A percentile compares a stretch with the other conserved stretches of the same genome.
Conservation (phyloP, 1,140 invertebrate genomes). For the Fopius arisanus region DNA sequence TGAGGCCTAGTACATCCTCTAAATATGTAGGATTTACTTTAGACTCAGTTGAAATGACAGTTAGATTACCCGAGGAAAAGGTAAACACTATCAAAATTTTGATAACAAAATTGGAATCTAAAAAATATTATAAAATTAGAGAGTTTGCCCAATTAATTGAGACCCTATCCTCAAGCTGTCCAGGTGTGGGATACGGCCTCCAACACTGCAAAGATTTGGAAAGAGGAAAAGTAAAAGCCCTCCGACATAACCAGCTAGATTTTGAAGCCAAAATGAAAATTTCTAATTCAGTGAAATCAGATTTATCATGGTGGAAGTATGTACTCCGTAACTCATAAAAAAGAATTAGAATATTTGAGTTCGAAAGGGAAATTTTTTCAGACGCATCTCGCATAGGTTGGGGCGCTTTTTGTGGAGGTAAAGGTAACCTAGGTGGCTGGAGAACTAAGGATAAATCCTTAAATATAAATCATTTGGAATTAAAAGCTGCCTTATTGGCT, state of each 20-base stretch:
- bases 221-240: background rate
- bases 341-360: background rate
- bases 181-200: conserved; percentile 31
- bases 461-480: conserved; percentile 16
- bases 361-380: conserved; percentile 18
- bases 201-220: conserved; percentile 32
- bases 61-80: background rate
- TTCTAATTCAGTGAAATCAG: background rate
- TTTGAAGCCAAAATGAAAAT: conserved; percentile 12
- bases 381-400: background rate
- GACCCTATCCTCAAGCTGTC: conserved; percentile 29
- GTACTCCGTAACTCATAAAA: background rate
- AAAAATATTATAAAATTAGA: conserved; percentile 27
- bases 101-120: conserved; percentile 4
- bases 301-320: conserved; percentile 8
- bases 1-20: conserved; percentile 1
- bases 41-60: background rate
- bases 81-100: background rate
- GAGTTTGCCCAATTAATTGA: conserved; percentile 34
- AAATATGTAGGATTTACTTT: conserved; percentile 14
- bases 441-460: background rate
- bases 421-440: background rate
- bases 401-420: background rate
- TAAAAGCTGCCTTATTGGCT: conserved; percentile 8
- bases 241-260: background rate